Evolutionary conservation across 2,888 invertebrate species (phyloP), one percentile per base, ranked within the genome.

Genomic region (Mythimna ferrago): DNA sequence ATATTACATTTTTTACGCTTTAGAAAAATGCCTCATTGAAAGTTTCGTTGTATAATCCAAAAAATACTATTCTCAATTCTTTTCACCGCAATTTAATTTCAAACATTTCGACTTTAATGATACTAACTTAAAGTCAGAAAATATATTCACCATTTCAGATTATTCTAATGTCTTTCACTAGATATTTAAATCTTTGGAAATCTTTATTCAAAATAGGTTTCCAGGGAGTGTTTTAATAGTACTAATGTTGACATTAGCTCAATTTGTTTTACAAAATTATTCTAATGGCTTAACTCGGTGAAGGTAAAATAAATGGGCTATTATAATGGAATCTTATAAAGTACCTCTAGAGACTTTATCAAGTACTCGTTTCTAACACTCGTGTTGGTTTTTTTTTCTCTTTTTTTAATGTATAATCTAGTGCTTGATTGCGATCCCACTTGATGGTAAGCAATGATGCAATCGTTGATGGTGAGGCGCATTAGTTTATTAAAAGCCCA

Each of bases 231-330:
- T 61, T 80, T 80, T 66, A 72, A 54, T 44, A 63, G 60, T 48
- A 72, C 76, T 80, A 64, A 76, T 66, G 66, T 66, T 69, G 81
- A 76, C 56, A 63, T 72, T 26, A 68, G 54, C 53, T 66, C 51
- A 70, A 62, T 80, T 82, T 66, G 64, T 61, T 75, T 69, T 66
- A 71, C 72, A 44, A 64, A 83, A 73, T 81, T 80, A 80, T 83
- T 69, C 69, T 7, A 71, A 77, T 73, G 41, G 10, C 58, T 38
- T 71, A 61, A 76, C 73, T 76, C 41, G 65, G 61, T 66, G 51
- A 61, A 44, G 62, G 53, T 7, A 51, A 53, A 60, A 68, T 72
- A 73, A 75, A 82, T 80, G 48, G 32, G 19, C 6, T 41, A 35
- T 21, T 61, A 67, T 21, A 78, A 80, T 78, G 53, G 65, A 73